Evolutionary conservation across 2,888 invertebrate species (phyloP), one percentile per base, ranked within the genome.

Genomic region (Cheilosia variabilis): DNA sequence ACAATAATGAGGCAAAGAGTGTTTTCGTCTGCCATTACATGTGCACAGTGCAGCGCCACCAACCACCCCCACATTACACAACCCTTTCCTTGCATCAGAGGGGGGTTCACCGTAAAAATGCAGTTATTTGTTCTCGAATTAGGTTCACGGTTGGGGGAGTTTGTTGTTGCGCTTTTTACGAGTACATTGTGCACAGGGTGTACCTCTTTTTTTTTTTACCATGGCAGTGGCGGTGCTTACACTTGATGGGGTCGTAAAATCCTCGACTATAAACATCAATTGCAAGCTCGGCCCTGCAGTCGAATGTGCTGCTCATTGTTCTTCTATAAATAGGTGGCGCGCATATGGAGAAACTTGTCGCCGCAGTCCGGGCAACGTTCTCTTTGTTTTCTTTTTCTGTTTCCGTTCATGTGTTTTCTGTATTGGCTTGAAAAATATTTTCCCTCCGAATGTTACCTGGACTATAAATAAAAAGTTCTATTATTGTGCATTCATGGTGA

Each of bases 401-500:
- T 80, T 76, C 68, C 75, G 71, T 76, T 76, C 58, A 31, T 45
- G 58, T 75, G 43, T 47, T 84, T 55, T 53, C n/a, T 50, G 41
- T 47, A 41, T 47, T 65, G 17, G 47, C 19, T 58, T 31, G 84
- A 76, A 62, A 76, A 72, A 80, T 66, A 80, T 76, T 80, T 80
- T 75, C 66, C 19, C 57, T 55, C 45, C 60, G 22, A 84, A 62
- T 72, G 66, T 68, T 77, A 81, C 86, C 86, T 86, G 86, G 72
- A 80, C 81, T 81, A 81, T 86, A 86, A 86, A 86, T 77, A 86
- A 86, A 86, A 86, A 86, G 72, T 86, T 86, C 66, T 81, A 86
- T 81, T 86, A 86, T 76, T 86, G 86, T 68, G 81, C 86, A 77
- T 66, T 86, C 81, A 86, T 81, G 86, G 68, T 37, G 77, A 81